Evolutionary conservation across 1,140 invertebrate genomes (phyloP).

Genomic region (Zaprionus gabonicus): DNA sequence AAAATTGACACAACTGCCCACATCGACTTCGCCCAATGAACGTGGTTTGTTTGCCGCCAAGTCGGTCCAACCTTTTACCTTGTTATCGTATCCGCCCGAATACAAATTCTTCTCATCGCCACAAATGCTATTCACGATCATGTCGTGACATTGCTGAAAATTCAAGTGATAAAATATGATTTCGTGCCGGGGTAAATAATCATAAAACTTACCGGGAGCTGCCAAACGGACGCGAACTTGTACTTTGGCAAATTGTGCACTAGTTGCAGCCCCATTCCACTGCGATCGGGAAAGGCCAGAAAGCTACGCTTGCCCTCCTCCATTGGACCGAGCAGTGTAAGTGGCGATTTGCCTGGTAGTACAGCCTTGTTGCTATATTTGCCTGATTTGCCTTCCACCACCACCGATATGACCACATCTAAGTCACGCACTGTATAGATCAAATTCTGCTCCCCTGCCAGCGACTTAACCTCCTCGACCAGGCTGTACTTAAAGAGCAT

Average conservation of each 20-base stretch:
- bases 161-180: background rate
- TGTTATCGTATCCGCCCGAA: constrained; percentile 80
- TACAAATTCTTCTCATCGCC: constrained; percentile 65
- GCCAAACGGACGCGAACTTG: constrained; percentile 64
- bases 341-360: constrained; percentile 72
- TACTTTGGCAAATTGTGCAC: constrained; percentile 61
- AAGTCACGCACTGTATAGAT: constrained; percentile 79
- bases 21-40: constrained; percentile 66
- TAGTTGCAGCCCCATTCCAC: constrained; percentile 75
- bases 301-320: constrained; percentile 57
- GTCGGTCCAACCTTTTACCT: constrained; percentile 77
- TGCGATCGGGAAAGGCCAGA: constrained; percentile 75
- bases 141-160: constrained; percentile 74
- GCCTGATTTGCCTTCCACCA: constrained; percentile 69
- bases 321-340: constrained; percentile 65
- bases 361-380: constrained; percentile 79
- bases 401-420: constrained; percentile 73
- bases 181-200: background rate
- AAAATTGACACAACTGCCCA: constrained; percentile 70
- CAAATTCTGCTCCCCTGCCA: constrained; percentile 70
- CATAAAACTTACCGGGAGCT: constrained; percentile 51
- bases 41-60: constrained; percentile 50
- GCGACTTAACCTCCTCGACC: constrained; percentile 80
- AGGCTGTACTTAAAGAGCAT: constrained; percentile 82
- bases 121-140: constrained; percentile 78